phyloP scores from a whole-genome alignment of 2,888 invertebrate species.

The Polydesmus complanatus region DNA sequence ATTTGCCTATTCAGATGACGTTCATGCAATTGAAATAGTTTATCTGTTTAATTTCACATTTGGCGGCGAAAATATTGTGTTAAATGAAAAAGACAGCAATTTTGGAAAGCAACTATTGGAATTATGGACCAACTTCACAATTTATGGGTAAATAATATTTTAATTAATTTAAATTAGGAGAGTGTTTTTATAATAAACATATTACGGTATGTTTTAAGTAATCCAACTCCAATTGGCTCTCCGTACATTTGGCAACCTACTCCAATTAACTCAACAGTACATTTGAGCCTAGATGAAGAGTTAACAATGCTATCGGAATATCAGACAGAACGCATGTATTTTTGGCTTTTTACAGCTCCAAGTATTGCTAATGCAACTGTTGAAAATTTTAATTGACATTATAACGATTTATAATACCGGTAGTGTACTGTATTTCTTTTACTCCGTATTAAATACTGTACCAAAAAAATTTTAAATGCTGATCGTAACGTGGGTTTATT shows the following conservation, averaged over 20 bases:
- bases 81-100: neutral
- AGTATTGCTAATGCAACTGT: neutral
- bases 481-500: too few species aligned
- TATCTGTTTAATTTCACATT: neutral
- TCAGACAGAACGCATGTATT: neutral
- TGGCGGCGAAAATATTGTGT: neutral
- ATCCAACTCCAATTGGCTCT: neutral
- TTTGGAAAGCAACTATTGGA: neutral
- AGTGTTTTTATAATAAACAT: neutral
- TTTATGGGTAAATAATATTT: neutral
- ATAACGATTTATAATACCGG: too few species aligned
- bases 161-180: neutral
- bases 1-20: neutral
- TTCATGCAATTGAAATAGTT: neutral
- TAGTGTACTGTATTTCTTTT: too few species aligned
- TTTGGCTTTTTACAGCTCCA: neutral
- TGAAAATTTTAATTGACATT: too few species aligned
- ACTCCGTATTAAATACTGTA: too few species aligned
- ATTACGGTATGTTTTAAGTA: neutral
- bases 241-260: neutral
- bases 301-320: neutral
- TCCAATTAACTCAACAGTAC: neutral
- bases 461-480: too few species aligned
- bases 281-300: neutral
- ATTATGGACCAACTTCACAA: neutral